Conservation (phyloP, 1,140 invertebrate species). For the Drosophila chauvacae region DNA sequence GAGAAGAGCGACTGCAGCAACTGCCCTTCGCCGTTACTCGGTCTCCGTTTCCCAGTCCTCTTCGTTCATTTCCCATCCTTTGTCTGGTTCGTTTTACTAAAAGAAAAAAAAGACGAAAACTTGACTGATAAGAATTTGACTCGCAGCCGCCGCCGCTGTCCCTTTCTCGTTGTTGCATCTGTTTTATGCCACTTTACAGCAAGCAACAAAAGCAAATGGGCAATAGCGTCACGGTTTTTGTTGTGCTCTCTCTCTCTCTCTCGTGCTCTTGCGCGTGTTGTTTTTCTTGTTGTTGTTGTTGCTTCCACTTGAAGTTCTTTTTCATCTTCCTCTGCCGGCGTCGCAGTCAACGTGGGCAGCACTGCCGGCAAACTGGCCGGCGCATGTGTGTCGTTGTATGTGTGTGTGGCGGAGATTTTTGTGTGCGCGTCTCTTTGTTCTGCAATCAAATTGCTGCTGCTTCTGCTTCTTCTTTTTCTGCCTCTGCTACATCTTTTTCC, state of each 20-base stretch:
- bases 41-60: too few species aligned
- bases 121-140: constrained; percentile 69
- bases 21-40: not conserved
- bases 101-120: constrained; percentile 28
- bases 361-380: constrained; percentile 17
- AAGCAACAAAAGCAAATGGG: constrained; percentile 38
- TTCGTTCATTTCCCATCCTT: constrained; percentile 14
- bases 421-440: constrained; percentile 53
- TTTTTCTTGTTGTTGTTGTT: constrained; percentile 15
- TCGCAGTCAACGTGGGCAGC: constrained; percentile 13
- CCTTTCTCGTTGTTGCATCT: constrained; percentile 55
- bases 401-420: constrained; percentile 53
- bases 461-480: not conserved
- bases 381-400: constrained; percentile 19
- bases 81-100: constrained; percentile 21
- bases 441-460: constrained; percentile 40
- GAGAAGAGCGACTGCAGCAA: constrained; percentile 11
- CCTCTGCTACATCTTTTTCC: constrained; percentile 14
- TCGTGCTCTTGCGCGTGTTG: not conserved
- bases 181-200: constrained; percentile 62
- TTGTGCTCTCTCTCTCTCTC: not conserved
- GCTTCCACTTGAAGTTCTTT: constrained; percentile 55
- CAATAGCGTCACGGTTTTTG: constrained; percentile 47
- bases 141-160: constrained; percentile 5
- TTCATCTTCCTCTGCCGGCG: constrained; percentile 22